Conservation (phyloP, 2,888 invertebrate species). For the Aleiodes testaceus region DNA sequence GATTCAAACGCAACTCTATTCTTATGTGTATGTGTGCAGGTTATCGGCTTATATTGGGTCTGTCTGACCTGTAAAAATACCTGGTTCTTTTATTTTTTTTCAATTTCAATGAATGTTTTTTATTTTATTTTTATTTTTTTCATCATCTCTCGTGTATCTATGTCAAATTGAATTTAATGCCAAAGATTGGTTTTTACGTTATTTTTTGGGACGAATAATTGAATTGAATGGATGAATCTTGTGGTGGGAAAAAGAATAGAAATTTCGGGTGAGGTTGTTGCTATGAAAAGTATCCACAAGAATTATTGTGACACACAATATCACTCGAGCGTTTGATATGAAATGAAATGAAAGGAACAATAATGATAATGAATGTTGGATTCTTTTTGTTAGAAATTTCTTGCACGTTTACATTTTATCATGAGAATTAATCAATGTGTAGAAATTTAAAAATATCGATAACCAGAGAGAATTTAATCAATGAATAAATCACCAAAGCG, state of each 20-base stretch:
- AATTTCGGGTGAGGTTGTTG: background rate
- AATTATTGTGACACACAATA: background rate
- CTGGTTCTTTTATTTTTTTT: conserved; percentile 44
- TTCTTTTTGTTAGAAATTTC: too few species aligned
- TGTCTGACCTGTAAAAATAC: conserved; percentile 36
- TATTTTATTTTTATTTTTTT: conserved; percentile 3
- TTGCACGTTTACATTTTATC: too few species aligned
- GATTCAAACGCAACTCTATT: conserved; percentile 48
- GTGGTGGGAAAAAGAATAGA: background rate
- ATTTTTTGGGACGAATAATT: conserved; percentile 1
- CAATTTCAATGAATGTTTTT: conserved; percentile 29
- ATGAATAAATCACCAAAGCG: too few species aligned
- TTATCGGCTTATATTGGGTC: conserved; percentile 41
- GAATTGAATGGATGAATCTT: background rate
- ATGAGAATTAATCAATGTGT: too few species aligned
- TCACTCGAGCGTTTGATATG: background rate
- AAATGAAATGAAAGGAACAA: too few species aligned
- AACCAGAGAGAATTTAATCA: too few species aligned
- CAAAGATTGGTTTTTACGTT: background rate
- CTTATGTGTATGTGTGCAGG: conserved; percentile 28
- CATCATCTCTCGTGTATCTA: background rate
- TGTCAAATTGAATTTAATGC: too few species aligned
- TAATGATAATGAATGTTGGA: too few species aligned
- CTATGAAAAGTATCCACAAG: background rate
- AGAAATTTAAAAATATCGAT: too few species aligned